Base-by-base conservation (phyloP, 64 coral and sea anemone genomes). In the Actinia equina region DNA sequence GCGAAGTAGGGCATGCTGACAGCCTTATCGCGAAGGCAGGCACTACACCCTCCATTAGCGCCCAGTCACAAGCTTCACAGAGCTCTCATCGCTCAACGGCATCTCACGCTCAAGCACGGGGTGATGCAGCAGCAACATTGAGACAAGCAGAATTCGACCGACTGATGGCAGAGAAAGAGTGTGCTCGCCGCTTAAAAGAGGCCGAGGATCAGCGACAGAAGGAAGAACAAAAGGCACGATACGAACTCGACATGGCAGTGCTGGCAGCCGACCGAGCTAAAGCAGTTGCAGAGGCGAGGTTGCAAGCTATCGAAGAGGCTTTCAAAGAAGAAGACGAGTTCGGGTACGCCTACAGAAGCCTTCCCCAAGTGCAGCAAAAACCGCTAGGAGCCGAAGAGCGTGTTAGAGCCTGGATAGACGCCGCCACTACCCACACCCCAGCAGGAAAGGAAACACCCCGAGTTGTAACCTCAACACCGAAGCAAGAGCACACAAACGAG, bases 221-320 rank as follows among this genome's bases (percentile, higher is more conserved):
- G 5, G n/a, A 88, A 43, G 23, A 88, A 17, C 23, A 79, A 27
- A 77, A 22, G 43, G 43, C 65, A 16, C 42, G 71, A 44, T 6
- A 82, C 87, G 77, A 80, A 17, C 55, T 79, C 26, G 57, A 88
- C 14, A 23, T 51, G 43, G 56, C 77, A 7, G 12, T 88, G 16
- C 76, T 88, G 30, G 43, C 23, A 60, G 87, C 77, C 41, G 15
- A 22, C 15, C 77, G 76, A 63, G 61, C 59, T 12, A 27, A 61
- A 55, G 77, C 77, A 22, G 43, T 88, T 7, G 87, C 87, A 8
- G 43, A 81, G 0, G 87, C 87, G 1, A 67, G 77, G 37, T 18
- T 88, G 25, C 56, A 22, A 46, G 87, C 58, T 7, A 81, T 88
- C 58, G 87, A 88, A 81, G 26, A 59, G 30, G 64, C 64, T 19